These are phyloP conservation scores for Branchellion lobata DNA, from an alignment of 2,888 invertebrate genomes.

Conservation along the genomic window DNA sequence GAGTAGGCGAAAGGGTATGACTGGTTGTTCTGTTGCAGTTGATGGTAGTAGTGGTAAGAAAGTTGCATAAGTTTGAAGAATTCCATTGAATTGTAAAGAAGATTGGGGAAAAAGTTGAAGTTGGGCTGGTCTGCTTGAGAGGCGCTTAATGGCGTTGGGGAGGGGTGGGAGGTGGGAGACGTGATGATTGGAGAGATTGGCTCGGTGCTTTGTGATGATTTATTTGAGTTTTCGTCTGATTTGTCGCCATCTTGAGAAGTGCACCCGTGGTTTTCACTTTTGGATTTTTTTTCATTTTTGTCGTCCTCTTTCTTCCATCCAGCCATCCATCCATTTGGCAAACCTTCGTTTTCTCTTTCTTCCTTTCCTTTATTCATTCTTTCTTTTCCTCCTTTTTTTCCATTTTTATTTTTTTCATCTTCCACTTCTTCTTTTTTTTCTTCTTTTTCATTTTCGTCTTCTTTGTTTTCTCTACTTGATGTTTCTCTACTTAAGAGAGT, in stretches of 20 bases:
- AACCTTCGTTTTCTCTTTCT: too few relatives aligned
- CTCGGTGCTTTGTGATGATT: neutral
- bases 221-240: neutral
- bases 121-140: neutral
- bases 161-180: neutral
- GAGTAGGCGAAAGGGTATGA: neutral
- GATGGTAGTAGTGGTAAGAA: slow-evolving; percentile 24
- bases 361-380: too few relatives aligned
- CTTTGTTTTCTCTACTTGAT: too few relatives aligned
- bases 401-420: too few relatives aligned
- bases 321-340: neutral
- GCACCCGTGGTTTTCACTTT: neutral
- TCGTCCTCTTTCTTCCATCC: neutral
- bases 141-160: neutral
- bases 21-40: neutral
- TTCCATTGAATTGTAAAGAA: slow-evolving; percentile 30
- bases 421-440: too few relatives aligned
- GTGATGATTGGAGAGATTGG: neutral
- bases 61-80: slow-evolving; percentile 28
- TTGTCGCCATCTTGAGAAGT: neutral
- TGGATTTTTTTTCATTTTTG: neutral
- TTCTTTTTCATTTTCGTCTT: too few relatives aligned
- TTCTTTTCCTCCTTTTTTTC: neutral
- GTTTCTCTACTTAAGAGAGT: too few relatives aligned
- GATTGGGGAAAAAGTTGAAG: neutral